Base-by-base conservation (phyloP, 2,797 vertebrate species). In the Balearica regulorum region DNA sequence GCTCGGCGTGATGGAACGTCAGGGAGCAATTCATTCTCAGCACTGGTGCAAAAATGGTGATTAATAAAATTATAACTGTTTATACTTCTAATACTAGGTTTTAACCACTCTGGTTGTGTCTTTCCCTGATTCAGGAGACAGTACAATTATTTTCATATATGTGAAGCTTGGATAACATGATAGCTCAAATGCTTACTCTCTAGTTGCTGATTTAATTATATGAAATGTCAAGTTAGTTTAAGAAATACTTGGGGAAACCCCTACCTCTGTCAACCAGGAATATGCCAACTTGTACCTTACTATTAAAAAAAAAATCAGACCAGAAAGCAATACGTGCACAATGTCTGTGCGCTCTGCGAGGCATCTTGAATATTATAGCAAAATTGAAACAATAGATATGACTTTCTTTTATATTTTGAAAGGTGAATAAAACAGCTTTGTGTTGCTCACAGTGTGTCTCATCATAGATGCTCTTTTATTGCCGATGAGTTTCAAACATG, bases 201-300 rank as follows among this genome's bases (percentile, higher is more conserved):
- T 83, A 68, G 90, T 84, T 69, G 87, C 91, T 81, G 65, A 61
- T 95, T 89, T 97, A 97, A 96, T 97, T 96, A 97, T 93, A 96
- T 51, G 92, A 96, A 93, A 92, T 94, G 94, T 83, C 96, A 92
- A 83, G 53, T 83, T 91, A 83, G 87, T 90, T 92, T 64, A 94
- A 92, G 84, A 95, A 94, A 80, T 61, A 83, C 89, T 69, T 54
- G 57, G 89, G 95, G 75, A 85, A 97, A 93, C 46, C 95, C 81
- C 75, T 94, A 37, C 71, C 60, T 90, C 64, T 89, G 81, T 95
- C 93, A 93, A 83, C 31, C 24, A 87, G 64, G 44, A 87, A 71
- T 73, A 79, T 85, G 55, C 83, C 90, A 80, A 51, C 70, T 89
- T 82, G 13, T 51, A 70, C 77, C 73, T 96, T 93, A 8, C 39